phyloP scores from a whole-genome alignment of 2,888 invertebrate genomes.

The Phortica okadai region DNA sequence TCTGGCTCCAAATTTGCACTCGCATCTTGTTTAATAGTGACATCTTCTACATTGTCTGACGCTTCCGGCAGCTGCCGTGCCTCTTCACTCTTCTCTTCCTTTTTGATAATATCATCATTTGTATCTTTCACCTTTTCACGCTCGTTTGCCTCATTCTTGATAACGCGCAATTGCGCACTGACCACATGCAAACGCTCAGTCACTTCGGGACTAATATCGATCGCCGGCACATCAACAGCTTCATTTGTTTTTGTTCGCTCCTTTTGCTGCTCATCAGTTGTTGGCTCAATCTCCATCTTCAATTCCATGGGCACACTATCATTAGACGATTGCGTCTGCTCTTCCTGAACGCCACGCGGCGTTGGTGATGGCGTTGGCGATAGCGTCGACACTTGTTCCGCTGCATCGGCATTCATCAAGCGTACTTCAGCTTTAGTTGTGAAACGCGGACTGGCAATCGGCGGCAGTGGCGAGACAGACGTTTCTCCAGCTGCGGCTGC shows the following conservation, averaged over 20 bases:
- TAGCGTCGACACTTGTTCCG: not conserved
- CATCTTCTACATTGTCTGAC: not conserved
- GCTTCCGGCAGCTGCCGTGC: not conserved
- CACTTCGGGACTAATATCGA: conserved; percentile 45
- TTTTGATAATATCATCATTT: not conserved
- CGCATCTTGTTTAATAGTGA: not conserved
- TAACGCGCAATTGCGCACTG: conserved; percentile 69
- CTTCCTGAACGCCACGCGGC: not conserved
- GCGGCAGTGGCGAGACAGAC: not conserved
- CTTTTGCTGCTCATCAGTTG: not conserved
- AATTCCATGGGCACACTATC: not conserved
- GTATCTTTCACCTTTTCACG: not conserved
- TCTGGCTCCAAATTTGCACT: not conserved
- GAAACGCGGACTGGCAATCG: conserved; percentile 37
- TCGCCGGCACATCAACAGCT: not conserved
- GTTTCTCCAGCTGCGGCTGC: not conserved
- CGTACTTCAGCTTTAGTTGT: conserved; percentile 52
- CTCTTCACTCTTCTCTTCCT: not conserved
- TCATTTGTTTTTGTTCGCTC: not conserved
- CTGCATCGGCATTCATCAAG: conserved; percentile 29
- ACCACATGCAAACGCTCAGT: conserved; percentile 65
- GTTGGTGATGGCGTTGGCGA: conserved; percentile 19
- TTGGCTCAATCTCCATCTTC: conserved; percentile 1
- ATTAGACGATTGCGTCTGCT: not conserved
- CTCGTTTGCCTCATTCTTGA: conserved; percentile 41